phyloP scores from a whole-genome alignment of 1,140 invertebrate genomes.

The Pseudomyrmex sp. region DNA sequence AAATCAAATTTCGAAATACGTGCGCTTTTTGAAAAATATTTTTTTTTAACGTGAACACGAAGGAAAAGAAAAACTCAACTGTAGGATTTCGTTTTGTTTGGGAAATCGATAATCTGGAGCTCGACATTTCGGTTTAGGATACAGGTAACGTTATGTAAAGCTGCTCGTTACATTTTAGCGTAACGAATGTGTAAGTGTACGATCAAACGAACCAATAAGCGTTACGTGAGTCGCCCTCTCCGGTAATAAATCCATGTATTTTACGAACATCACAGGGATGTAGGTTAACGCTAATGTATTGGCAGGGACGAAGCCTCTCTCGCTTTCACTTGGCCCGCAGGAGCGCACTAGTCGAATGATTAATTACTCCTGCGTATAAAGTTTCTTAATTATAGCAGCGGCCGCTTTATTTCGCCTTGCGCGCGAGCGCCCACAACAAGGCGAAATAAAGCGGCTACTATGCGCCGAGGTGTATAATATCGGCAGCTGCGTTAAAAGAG shows the following conservation, averaged over 20 bases:
- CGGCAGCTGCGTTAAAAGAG: constrained; percentile 10
- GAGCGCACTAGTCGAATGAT: constrained; percentile 27
- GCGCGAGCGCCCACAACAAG: too few species aligned
- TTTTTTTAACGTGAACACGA: background rate
- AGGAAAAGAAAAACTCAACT: too few species aligned
- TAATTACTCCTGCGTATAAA: constrained; percentile 50
- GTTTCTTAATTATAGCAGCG: constrained; percentile 48
- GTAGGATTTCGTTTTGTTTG: too few species aligned
- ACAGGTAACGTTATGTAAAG: constrained; percentile 23
- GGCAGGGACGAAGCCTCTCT: constrained; percentile 23
- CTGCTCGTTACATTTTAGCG: background rate
- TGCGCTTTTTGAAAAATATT: background rate
- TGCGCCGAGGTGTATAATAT: background rate
- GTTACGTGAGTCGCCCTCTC: background rate
- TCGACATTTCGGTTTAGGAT: constrained; percentile 4
- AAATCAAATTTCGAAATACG: background rate
- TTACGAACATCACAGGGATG: constrained; percentile 5
- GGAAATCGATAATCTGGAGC: background rate
- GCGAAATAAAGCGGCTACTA: background rate
- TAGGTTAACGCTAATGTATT: constrained; percentile 31
- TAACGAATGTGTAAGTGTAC: background rate
- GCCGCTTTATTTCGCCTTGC: constrained; percentile 39
- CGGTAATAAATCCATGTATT: constrained; percentile 21
- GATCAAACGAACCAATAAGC: background rate
- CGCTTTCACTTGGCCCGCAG: constrained; percentile 41